Conservation (phyloP, 2,797 vertebrate species). For the Streptopelia turtur region DNA sequence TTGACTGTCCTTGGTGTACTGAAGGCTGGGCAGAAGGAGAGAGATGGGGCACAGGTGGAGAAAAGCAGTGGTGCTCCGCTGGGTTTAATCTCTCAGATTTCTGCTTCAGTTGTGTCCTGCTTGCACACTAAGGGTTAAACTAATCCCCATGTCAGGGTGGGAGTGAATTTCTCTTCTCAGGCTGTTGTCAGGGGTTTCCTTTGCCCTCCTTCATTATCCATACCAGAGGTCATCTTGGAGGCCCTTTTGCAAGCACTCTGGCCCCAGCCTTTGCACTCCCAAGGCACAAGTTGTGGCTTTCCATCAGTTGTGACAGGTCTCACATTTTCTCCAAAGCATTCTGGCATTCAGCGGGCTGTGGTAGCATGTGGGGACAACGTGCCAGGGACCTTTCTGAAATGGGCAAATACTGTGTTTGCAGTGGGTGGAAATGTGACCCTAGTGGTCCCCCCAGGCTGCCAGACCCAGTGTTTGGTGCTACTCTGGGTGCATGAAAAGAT, state of each 20-base stretch:
- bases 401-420: not conserved
- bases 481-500: not conserved
- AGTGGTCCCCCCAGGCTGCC: not conserved
- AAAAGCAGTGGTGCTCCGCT: not conserved
- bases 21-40: not conserved
- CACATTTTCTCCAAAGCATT: not conserved
- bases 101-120: not conserved
- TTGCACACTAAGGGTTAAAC: not conserved
- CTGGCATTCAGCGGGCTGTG: rapidly evolving
- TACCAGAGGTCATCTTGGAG: not conserved
- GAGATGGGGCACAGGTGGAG: rapidly evolving
- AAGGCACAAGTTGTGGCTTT: not conserved
- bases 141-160: not conserved
- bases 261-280: conserved; percentile 10
- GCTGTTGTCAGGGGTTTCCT: not conserved
- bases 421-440: not conserved
- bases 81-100: not conserved
- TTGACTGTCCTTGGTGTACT: not conserved
- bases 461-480: not conserved
- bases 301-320: not conserved
- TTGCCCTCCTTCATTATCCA: not conserved
- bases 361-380: not conserved
- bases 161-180: not conserved
- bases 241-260: not conserved
- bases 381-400: not conserved